Evolutionary conservation across 2,113 vertebrate genomes (phyloP), one percentile per base, ranked within the genome.

Genomic region (Alectura lathami): DNA sequence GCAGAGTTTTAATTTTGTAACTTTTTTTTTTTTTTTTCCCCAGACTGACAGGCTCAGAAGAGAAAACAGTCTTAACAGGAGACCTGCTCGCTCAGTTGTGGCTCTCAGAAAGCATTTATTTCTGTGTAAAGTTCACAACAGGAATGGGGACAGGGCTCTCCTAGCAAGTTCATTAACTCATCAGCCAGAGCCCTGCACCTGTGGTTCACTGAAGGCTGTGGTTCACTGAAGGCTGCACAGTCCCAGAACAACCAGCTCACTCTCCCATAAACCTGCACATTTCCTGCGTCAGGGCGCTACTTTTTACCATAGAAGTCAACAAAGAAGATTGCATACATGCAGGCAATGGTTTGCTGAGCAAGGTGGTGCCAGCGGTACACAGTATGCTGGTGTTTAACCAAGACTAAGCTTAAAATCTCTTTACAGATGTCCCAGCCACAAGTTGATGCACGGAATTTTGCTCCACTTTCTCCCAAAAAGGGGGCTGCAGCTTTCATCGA

Each of bases 11-110:
- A 18, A 38, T 36, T 30, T 16, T 36, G 5, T 78, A 43, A 67
- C 16, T 43, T 30, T 36, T 60, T 45, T 6, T 40, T 51, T 54
- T 80, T 6, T n/a, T n/a, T n/a, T n/a, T n/a, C n/a, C n/a, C n/a
- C n/a, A n/a, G n/a, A n/a, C n/a, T n/a, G n/a, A n/a, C n/a, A n/a
- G n/a, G n/a, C n/a, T n/a, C n/a, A n/a, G 40, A 17, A 14, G 43
- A n/a, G 29, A 30, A 8, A 24, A 22, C 2, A 9, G 27, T 2
- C 24, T 30, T 9, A 21, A 11, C 36, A 70, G 22, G 12, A 60
- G 32, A 9, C 3, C 9, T 0, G 20, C 2, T 32, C 1, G 5
- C 6, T 26, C 13, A 10, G 38, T 3, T 0, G 40, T 1, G 59
- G 40, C 38, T 2, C 2, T 10, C 17, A 5, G 23, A 6, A 24